Base-by-base conservation (phyloP, 2,797 vertebrate genomes). In the Adelosebastes latens region DNA sequence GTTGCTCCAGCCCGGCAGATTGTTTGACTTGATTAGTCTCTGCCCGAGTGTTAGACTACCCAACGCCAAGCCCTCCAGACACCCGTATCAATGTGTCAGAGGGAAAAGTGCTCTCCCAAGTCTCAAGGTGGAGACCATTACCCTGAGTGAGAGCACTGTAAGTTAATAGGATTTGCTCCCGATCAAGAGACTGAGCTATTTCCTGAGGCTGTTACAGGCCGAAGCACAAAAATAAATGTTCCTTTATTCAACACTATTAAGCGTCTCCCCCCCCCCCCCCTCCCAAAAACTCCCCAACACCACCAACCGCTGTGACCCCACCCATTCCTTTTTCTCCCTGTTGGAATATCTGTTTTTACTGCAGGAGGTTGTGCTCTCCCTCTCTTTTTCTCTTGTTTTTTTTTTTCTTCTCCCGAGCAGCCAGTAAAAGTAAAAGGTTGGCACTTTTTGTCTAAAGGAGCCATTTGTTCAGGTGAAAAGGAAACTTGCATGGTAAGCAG, bases 191-290 rank as follows among this genome's bases (percentile, higher is more conserved):
- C 93, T 84, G 90, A 91, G 93, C 92, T 87, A 92, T 94, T 96
- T 95, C 95, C 94, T 95, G 93, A 82, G 91, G 94, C 93, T 89
- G 94, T 94, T 94, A 94, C 94, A 94, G 94, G 84, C 93, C 79
- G 80, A 84, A 90, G 94, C 94, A 94, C 95, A 95, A 94, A 95
- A 93, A 96, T 94, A 96, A 96, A 94, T 91, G 93, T 94, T 90
- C 93, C 92, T 95, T 95, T 94, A 95, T 95, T 94, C 92, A 92
- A 90, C 78, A 79, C 93, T 90, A 90, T 93, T 92, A 90, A 91
- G 76, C 66, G 2, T n/a, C 61, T 58, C 71, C 46, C 20, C 69
- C 20, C 9, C 1, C 1, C 4, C 52, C 53, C 39, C 27, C 12
- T 31, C 72, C 80, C 66, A 83, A 86, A 85, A 80, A 52, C 72